These are phyloP conservation scores for Drosophila ambigua DNA, from an alignment of 1,140 invertebrate genomes.

Conservation along the genomic window DNA sequence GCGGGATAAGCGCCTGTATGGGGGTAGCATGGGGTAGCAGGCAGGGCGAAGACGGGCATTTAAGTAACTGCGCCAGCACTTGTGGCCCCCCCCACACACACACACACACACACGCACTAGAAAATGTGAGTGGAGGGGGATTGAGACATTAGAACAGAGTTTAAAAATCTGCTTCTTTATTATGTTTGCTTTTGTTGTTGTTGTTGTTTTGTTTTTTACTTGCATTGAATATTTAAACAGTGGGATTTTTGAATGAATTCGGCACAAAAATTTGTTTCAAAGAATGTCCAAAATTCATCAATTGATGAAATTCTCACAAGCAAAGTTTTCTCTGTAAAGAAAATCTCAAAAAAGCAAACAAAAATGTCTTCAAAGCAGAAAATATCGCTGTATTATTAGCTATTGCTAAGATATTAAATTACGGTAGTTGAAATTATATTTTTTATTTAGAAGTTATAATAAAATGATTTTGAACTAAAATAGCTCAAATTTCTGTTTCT, in stretches of 20 bases:
- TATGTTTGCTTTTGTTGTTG: background rate
- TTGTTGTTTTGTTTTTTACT: constrained; percentile 35
- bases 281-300: too few relatives aligned
- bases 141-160: constrained; percentile 66
- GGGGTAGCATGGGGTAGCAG: background rate
- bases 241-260: background rate
- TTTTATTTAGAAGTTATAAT: too few relatives aligned
- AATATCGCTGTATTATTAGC: too few relatives aligned
- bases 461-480: too few relatives aligned
- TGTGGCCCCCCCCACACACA: constrained; percentile 42
- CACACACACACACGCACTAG: constrained; percentile 9
- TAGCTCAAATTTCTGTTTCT: too few relatives aligned
- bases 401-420: too few relatives aligned
- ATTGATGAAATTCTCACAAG: too few relatives aligned
- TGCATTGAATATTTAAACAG: constrained; percentile 39
- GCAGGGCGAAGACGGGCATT: constrained; percentile 24
- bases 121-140: constrained; percentile 21
- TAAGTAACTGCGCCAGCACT: constrained; percentile 72
- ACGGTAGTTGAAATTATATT: too few relatives aligned
- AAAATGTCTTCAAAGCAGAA: too few relatives aligned
- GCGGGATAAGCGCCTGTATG: constrained; percentile 31
- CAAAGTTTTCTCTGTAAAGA: too few relatives aligned
- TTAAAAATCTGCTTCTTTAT: constrained; percentile 55
- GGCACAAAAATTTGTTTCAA: background rate
- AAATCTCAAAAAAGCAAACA: too few relatives aligned